These are phyloP conservation scores for Thymelicus sylvestris DNA, from an alignment of 2,888 invertebrate genomes.

Conservation along the genomic window DNA sequence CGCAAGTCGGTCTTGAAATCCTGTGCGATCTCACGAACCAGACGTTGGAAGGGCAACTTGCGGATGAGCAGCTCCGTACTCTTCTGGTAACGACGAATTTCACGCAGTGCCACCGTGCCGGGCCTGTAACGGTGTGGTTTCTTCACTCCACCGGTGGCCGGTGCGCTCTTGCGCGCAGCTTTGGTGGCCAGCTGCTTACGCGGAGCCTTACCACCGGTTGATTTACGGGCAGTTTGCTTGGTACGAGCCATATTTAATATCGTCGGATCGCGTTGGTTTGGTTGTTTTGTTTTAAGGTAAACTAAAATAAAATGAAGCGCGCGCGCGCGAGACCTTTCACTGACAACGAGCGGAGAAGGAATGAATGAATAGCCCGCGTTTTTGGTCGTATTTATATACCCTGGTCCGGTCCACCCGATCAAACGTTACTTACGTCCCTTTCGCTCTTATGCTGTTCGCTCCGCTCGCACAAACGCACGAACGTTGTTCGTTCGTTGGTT, in stretches of 20 bases:
- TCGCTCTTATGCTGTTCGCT: no score
- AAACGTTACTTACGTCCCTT: no score
- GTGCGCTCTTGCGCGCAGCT: conserved; percentile 89
- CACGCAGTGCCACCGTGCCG: conserved; percentile 88
- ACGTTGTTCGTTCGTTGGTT: no score
- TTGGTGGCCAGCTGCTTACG: conserved; percentile 89
- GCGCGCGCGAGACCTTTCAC: no score
- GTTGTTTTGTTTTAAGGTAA: no score
- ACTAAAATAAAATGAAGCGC: no score
- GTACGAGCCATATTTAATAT: conserved; percentile 91
- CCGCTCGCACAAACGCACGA: no score
- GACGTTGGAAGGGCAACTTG: conserved; percentile 89
- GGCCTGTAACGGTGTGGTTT: conserved; percentile 89
- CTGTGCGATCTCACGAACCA: conserved; percentile 90
- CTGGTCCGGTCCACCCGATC: no score
- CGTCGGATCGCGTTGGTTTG: no score
- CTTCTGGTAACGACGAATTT: conserved; percentile 90
- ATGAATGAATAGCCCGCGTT: no score
- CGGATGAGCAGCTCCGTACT: conserved; percentile 89
- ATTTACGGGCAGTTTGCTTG: conserved; percentile 90
- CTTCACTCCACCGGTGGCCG: conserved; percentile 90
- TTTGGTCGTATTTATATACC: no score
- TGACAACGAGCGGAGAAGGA: no score
- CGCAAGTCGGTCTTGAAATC: conserved; percentile 89
- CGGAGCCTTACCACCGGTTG: conserved; percentile 90